Evolutionary conservation across 2,888 invertebrate species (phyloP).

Genomic region (Tuta absoluta): DNA sequence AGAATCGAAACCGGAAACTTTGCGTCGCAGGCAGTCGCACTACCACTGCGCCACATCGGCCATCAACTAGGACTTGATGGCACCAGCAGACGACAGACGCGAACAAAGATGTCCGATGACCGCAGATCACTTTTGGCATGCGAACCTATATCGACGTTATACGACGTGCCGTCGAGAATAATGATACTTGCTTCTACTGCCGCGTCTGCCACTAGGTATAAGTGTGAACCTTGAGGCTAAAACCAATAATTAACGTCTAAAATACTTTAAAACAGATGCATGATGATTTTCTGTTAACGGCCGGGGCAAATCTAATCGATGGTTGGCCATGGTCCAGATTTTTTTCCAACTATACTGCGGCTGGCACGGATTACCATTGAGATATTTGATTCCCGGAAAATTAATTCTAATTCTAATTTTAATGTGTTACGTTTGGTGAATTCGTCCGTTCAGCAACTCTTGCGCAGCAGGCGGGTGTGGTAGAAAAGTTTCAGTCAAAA

Average conservation of each 20-base stretch:
- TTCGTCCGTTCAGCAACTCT: background rate
- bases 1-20: too few species aligned
- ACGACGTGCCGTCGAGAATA: too few species aligned
- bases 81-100: too few species aligned
- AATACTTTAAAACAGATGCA: constrained; percentile 23
- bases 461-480: background rate
- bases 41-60: too few species aligned
- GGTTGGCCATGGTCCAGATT: constrained; percentile 69
- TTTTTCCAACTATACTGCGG: constrained; percentile 62
- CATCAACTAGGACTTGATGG: too few species aligned
- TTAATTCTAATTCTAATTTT: constrained; percentile 74
- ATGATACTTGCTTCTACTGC: too few species aligned
- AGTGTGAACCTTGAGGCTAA: too few species aligned
- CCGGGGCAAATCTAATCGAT: constrained; percentile 73
- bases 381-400: constrained; percentile 71
- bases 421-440: constrained; percentile 50
- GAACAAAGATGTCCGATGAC: too few species aligned
- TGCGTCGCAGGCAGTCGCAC: too few species aligned
- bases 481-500: background rate
- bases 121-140: too few species aligned
- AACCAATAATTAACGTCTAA: constrained; percentile 16
- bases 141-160: too few species aligned
- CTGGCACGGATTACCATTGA: constrained; percentile 69
- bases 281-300: constrained; percentile 64
- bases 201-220: too few species aligned